Percentiles rank a stretch among this genome's conserved stretches.
These are phyloP conservation scores for Tridacna gigas DNA, from an alignment of 2,888 invertebrate species.

Conservation along the genomic window DNA sequence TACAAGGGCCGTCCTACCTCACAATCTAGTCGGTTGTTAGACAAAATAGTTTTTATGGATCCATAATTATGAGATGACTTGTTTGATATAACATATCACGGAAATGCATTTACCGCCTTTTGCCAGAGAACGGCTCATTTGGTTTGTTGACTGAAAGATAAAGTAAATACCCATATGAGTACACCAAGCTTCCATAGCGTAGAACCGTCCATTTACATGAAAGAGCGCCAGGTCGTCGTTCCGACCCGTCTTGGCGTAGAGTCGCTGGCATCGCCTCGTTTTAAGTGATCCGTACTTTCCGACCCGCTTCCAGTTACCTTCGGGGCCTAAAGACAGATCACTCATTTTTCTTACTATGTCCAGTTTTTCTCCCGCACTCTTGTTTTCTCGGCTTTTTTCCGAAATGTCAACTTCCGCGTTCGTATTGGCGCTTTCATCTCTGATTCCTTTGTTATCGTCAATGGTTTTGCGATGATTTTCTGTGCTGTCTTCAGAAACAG, in stretches of 20 bases:
- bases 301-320: conserved; percentile 60
- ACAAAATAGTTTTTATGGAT: no score
- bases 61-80: no score
- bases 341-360: conserved; percentile 60
- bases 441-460: neutral
- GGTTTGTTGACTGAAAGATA: no score
- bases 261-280: conserved; percentile 68
- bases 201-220: conserved; percentile 69
- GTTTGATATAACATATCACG: no score
- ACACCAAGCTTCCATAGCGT: conserved; percentile 79
- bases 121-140: no score
- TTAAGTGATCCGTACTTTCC: conserved; percentile 63
- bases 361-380: neutral
- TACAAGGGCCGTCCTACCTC: no score
- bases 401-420: neutral
- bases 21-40: no score
- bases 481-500: neutral
- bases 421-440: neutral
- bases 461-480: neutral
- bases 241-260: conserved; percentile 70
- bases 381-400: neutral
- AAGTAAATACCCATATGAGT: conserved; percentile 75
- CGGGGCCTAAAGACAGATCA: neutral
- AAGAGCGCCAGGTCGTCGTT: conserved; percentile 74
- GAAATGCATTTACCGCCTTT: no score